Evolutionary conservation across 2,113 vertebrate genomes (phyloP), one percentile per base, ranked within the genome.

Genomic region (Cathartes aura): DNA sequence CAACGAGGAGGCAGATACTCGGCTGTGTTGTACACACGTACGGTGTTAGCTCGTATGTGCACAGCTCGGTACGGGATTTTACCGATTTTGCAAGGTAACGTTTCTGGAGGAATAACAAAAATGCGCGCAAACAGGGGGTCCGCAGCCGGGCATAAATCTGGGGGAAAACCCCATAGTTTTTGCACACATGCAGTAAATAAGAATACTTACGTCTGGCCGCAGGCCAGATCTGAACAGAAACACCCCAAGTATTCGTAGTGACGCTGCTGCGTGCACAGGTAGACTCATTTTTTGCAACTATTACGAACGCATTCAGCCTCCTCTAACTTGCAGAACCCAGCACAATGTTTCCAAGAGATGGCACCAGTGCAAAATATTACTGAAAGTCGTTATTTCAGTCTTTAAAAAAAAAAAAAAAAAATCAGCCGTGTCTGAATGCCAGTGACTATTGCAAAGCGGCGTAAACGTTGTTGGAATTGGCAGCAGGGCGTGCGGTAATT

Each of bases 161-260:
- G 12, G 40, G 8, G 2, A 1, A 17, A 15, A 1, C 1, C 5
- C 14, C 0, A 1, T 12, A 0, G 0, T 19, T 50, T 66, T 26
- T 17, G 62, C 81, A 2, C 16, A 0, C 12, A 0, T 2, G 1
- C 11, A 7, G 29, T 12, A 22, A 30, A 3, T 36, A 23, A 2
- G 29, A 17, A 2, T 9, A 1, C 30, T 2, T 24, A 0, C 1
- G 29, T 2, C 6, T 3, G 9, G 29, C 22, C 19, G 2, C 42
- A 9, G 43, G 21, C 18, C 56, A 3, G n/a, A 9, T 3, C 34
- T 3, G 36, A 18, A 3, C 19, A 43, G 8, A 8, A 53, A 5
- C 45, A 27, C 26, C 14, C 9, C 2, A 22, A 40, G 23, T 19
- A 1, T 11, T 6, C 8, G 1, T 7, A 13, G 45, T 1, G 34